A percentile compares a stretch with the other conserved stretches of the same genome.
Evolutionary conservation across 2,797 vertebrate species (phyloP).

Genomic region (Molothrus aeneus): DNA sequence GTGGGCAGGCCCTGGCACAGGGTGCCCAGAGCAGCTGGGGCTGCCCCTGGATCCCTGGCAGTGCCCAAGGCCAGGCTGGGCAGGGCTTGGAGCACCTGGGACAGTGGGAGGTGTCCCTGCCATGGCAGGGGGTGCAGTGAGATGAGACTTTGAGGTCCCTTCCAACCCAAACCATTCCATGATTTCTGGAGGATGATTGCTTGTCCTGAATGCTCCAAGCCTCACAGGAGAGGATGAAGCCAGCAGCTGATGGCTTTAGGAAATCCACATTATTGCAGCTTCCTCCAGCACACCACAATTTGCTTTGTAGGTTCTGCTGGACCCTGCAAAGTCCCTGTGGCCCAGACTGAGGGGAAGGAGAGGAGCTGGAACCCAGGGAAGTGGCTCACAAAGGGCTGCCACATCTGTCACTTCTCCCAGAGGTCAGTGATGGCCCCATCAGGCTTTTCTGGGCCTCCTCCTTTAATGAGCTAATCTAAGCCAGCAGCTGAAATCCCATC

Average conservation of each 20-base stretch:
- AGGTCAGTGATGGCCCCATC: background rate
- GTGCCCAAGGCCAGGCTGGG: background rate
- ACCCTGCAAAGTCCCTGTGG: background rate
- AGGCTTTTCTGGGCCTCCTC: background rate
- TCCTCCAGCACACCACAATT: background rate
- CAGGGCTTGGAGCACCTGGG: fast-evolving
- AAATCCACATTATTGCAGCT: background rate
- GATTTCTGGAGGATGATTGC: fast-evolving
- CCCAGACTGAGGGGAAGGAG: background rate
- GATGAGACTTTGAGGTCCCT: background rate
- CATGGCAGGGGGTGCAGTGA: background rate
- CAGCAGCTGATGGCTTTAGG: background rate
- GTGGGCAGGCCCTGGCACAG: background rate
- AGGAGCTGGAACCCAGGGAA: background rate
- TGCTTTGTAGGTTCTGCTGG: background rate
- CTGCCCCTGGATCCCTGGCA: background rate
- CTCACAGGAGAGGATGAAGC: background rate
- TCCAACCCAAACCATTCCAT: background rate
- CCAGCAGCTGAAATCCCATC: conserved; percentile 11
- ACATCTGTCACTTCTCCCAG: background rate
- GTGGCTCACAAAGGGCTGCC: background rate
- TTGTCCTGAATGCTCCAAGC: background rate
- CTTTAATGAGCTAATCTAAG: background rate
- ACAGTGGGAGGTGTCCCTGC: fast-evolving
- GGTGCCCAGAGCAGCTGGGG: background rate